These are phyloP conservation scores for Phalacrocorax carbo DNA, from an alignment of 2,113 vertebrate genomes.

Conservation along the genomic window DNA sequence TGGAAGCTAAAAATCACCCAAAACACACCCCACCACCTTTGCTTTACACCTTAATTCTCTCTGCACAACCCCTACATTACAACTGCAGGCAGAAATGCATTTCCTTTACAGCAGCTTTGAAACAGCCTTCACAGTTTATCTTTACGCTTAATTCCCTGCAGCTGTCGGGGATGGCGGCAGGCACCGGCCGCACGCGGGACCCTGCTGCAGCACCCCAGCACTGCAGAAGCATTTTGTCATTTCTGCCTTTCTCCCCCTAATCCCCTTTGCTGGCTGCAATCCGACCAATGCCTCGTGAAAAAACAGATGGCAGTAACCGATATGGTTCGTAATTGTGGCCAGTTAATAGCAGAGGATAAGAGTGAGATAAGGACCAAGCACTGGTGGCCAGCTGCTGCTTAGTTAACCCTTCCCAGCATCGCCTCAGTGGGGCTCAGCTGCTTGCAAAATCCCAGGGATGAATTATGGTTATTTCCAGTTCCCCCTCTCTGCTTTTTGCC, in stretches of 20 bases:
- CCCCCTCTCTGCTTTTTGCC: not conserved
- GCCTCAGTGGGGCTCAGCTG: not conserved
- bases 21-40: not conserved
- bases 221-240: conserved; percentile 36
- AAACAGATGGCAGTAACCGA: conserved; percentile 76
- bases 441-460: not conserved
- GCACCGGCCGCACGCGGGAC: not conserved
- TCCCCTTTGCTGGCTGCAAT: conserved; percentile 61
- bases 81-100: conserved; percentile 8
- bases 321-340: conserved; percentile 29
- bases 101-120: conserved; percentile 49
- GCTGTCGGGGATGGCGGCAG: conserved; percentile 48
- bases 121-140: conserved; percentile 69
- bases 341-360: conserved; percentile 62
- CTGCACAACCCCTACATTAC: not conserved
- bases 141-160: conserved; percentile 52
- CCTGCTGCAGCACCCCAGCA: not conserved
- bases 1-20: not conserved
- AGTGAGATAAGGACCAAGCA: conserved; percentile 53
- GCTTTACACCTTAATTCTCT: not conserved
- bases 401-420: conserved; percentile 54
- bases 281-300: conserved; percentile 28
- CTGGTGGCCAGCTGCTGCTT: conserved; percentile 65
- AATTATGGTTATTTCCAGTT: not conserved
- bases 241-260: conserved; percentile 62